Base-by-base conservation (phyloP, 1,140 invertebrate species). In the Leptonema lineaticorne region DNA sequence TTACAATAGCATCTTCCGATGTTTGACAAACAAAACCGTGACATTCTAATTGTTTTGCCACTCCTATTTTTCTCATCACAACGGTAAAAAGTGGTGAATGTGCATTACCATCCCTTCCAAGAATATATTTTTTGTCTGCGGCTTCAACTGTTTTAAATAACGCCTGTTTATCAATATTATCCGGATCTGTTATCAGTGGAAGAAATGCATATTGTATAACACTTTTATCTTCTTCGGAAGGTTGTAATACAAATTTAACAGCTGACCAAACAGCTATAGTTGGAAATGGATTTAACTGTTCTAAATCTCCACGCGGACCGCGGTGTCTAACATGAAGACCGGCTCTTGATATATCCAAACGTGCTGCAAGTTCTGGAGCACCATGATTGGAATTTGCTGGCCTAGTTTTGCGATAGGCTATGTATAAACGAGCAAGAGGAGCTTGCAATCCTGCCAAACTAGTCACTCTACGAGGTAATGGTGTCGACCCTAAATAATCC, bases 181-280 rank as follows among this genome's bases (percentile, higher is more conserved):
- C 89, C 0, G 90, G 90, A 79, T 95, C 92, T 7, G 92, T 91
- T 28, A 95, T 93, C 37, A 95, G 77, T 7, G 93, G 93, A 63
- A 95, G 79, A 79, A 95, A 95, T 18, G 92, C 92, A 75, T 88
- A 90, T 63, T 82, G 81, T 16, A 78, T 70, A 30, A 78, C 75
- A 37, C 76, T 77, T 24, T 77, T 77, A 45, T 83, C 77, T 69
- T 80, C 79, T 69, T 85, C 84, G 26, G 78, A 77, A 1, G 81
- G 75, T 69, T 85, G 85, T 5, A 88, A 81, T 5, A 90, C 85
- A 74, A 92, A 92, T 76, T 92, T 91, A 1, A 93, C 89, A 0
- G 90, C 90, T 18, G 93, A 94, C 93, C 93, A 95, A 0, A 95
- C 92, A 0, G 93, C 92, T 77, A 95, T 95, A 16, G 92, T 90